Conservation (phyloP, 1,140 invertebrate species). For the Samia ricini region DNA sequence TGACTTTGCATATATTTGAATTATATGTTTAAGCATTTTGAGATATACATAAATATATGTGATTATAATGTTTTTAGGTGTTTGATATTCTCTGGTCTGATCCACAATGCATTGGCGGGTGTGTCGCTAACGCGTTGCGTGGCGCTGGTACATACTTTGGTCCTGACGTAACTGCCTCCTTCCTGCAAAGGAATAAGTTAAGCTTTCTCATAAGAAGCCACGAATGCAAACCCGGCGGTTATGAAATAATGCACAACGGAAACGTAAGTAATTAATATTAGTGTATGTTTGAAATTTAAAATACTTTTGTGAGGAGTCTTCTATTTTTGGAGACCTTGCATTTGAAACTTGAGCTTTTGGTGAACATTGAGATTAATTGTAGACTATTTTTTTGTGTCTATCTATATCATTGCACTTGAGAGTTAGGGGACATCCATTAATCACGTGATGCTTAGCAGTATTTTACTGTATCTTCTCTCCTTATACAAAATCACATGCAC, state of each 20-base stretch:
- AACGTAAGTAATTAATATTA: conserved; percentile 78
- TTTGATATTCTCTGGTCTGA: conserved; percentile 96
- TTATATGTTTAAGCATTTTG: neutral
- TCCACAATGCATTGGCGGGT: conserved; percentile 85
- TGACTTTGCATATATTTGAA: no score
- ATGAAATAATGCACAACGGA: conserved; percentile 90
- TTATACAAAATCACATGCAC: no score
- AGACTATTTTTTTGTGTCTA: no score
- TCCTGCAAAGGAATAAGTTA: conserved; percentile 87
- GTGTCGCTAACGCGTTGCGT: conserved; percentile 88
- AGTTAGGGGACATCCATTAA: no score
- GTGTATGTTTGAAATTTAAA: neutral
- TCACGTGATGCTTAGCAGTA: no score
- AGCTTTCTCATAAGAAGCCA: conserved; percentile 91
- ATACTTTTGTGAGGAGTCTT: neutral
- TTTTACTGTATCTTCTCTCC: no score
- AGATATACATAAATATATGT: neutral
- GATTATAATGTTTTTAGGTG: conserved; percentile 78
- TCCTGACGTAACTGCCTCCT: conserved; percentile 88
- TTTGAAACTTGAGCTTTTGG: no score
- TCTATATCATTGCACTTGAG: no score
- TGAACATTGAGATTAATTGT: no score
- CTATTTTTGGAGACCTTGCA: no score
- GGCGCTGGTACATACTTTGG: conserved; percentile 96
- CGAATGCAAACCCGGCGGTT: conserved; percentile 95